Evolutionary conservation across 2,888 invertebrate genomes (phyloP).

Genomic region (Acronicta aceris): DNA sequence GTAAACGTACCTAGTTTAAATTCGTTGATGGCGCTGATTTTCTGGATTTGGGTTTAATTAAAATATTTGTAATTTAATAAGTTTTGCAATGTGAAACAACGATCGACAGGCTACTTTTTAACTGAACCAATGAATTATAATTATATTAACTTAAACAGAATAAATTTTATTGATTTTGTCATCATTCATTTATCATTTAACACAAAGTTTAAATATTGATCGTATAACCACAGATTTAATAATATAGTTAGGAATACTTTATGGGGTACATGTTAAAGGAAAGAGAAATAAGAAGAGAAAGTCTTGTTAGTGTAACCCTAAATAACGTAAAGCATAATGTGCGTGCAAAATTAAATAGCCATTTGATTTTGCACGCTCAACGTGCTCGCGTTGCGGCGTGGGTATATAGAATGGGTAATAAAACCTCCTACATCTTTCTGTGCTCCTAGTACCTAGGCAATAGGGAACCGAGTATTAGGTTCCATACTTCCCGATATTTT

Average conservation of each 20-base stretch:
- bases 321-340: constrained; percentile 14
- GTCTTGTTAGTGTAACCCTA: constrained; percentile 14
- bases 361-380: constrained; percentile 36
- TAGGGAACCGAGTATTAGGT: constrained; percentile 9
- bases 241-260: background rate
- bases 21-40: no score
- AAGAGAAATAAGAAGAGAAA: no score
- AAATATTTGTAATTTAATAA: no score
- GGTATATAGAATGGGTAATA: constrained; percentile 41
- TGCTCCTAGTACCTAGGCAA: constrained; percentile 20
- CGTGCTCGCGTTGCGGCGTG: constrained; percentile 24
- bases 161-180: no score
- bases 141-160: constrained; percentile 49
- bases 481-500: constrained; percentile 12
- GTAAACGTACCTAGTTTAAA: background rate
- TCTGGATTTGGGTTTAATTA: no score
- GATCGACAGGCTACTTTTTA: constrained; percentile 10
- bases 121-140: constrained; percentile 56
- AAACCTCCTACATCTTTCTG: constrained; percentile 19
- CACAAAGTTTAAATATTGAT: no score
- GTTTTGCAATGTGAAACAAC: no score
- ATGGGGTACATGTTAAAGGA: background rate
- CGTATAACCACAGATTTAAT: background rate
- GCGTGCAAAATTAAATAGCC: constrained; percentile 29
- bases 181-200: no score